phyloP scores from a whole-genome alignment of 2,888 invertebrate species.

The Eulithis testata region DNA sequence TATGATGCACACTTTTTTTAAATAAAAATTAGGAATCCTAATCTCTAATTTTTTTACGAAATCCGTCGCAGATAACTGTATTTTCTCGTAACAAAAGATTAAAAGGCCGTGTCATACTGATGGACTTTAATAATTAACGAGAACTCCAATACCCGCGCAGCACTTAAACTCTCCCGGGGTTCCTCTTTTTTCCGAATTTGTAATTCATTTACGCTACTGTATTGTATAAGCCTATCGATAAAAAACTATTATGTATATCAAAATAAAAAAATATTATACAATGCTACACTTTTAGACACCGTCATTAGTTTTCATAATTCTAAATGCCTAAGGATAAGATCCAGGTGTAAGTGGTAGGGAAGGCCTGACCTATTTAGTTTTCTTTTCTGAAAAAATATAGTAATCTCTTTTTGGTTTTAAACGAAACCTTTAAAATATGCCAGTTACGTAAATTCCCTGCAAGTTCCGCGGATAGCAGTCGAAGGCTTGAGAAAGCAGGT shows the following conservation, averaged over 20 bases:
- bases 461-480: constrained; percentile 60
- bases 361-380: no score
- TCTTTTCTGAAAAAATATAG: no score
- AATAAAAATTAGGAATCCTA: no score
- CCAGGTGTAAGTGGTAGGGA: no score
- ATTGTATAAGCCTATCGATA: constrained; percentile 35
- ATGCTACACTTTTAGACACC: no score
- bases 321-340: no score
- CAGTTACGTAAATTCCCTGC: constrained; percentile 38
- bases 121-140: constrained; percentile 58
- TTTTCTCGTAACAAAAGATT: constrained; percentile 39
- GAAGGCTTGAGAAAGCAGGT: constrained; percentile 55
- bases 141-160: constrained; percentile 50
- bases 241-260: constrained; percentile 22
- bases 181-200: constrained; percentile 46
- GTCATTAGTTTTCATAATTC: no score
- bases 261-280: not conserved
- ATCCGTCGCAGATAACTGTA: not conserved
- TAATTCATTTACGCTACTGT: constrained; percentile 41
- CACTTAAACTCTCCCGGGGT: constrained; percentile 47
- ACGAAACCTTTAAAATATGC: constrained; percentile 10
- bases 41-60: not conserved
- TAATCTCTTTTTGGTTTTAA: not conserved
- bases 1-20: no score
- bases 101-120: constrained; percentile 52